These are phyloP conservation scores for Nothobranchius furzeri DNA, from an alignment of 2,113 vertebrate species.

Conservation along the genomic window DNA sequence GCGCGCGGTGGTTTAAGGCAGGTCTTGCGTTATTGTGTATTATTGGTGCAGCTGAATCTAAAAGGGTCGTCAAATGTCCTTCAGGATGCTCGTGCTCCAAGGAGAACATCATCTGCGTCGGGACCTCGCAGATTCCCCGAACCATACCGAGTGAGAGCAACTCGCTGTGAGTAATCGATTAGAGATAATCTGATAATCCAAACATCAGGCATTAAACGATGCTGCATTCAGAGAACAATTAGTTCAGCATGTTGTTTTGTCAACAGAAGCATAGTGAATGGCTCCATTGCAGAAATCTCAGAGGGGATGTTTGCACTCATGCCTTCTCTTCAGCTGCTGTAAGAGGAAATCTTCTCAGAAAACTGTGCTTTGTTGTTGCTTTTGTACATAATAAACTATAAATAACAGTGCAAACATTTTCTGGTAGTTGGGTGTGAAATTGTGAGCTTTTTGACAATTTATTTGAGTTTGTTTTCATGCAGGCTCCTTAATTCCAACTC, in stretches of 20 bases:
- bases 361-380: neutral
- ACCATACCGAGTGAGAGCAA: conserved; percentile 87
- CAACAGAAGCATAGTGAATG: conserved; percentile 93
- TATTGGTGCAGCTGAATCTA: conserved; percentile 59
- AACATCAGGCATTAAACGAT: too few species aligned
- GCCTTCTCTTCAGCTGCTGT: conserved; percentile 95
- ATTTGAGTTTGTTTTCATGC: conserved; percentile 28
- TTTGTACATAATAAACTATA: neutral
- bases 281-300: conserved; percentile 91
- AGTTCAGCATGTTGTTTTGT: conserved; percentile 9
- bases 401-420: neutral
- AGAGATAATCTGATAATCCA: too few species aligned
- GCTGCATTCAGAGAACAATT: neutral
- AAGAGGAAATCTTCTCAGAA: conserved; percentile 63
- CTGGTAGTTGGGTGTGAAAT: too few species aligned
- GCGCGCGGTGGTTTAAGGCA: conserved; percentile 33
- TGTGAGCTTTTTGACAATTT: neutral
- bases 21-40: conserved; percentile 54
- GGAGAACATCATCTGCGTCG: conserved; percentile 93
- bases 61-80: conserved; percentile 85
- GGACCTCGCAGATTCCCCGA: conserved; percentile 84
- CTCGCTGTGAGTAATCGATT: conserved; percentile 85
- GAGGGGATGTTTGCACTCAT: conserved; percentile 95
- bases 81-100: conserved; percentile 91
- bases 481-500: conserved; percentile 96